Conservation (phyloP, 53 echinoderm and acorn worm species). For the Actinopyga echinites region DNA sequence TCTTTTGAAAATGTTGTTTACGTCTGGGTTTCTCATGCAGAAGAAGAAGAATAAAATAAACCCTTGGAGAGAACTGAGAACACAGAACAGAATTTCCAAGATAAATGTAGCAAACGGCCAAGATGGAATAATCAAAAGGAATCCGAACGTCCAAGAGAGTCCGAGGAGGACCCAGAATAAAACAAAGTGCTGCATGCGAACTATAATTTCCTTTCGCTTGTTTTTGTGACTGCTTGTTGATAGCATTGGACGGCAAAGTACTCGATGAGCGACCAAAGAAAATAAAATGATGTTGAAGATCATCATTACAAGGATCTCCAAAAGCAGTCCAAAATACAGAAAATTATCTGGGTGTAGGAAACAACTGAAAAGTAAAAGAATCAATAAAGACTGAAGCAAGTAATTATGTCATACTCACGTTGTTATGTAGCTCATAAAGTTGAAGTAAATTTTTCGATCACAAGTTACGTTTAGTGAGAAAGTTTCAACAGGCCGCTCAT, state of each 20-base stretch:
- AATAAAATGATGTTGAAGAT: not conserved
- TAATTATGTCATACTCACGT: no score
- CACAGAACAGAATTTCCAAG: not conserved
- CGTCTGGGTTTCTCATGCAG: not conserved
- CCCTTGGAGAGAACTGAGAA: not conserved
- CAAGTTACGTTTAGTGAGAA: no score
- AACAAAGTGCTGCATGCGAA: conserved; percentile 8
- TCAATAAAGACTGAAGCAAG: not conserved
- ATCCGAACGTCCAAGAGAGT: conserved; percentile 8
- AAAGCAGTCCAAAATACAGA: conserved; percentile 10
- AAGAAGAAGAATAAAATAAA: not conserved
- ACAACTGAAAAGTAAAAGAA: not conserved
- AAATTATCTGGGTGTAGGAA: not conserved
- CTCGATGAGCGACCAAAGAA: not conserved
- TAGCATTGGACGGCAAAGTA: not conserved
- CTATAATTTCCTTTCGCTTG: not conserved
- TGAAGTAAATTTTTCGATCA: no score
- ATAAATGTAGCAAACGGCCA: no score
- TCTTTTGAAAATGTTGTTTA: not conserved
- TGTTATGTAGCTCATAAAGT: no score
- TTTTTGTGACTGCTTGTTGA: not conserved
- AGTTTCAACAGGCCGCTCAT: no score
- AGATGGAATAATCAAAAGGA: not conserved
- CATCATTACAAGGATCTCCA: not conserved
- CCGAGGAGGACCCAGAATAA: not conserved